phyloP scores from a whole-genome alignment of 1,140 invertebrate species.

The Hypsibius dujardini region DNA sequence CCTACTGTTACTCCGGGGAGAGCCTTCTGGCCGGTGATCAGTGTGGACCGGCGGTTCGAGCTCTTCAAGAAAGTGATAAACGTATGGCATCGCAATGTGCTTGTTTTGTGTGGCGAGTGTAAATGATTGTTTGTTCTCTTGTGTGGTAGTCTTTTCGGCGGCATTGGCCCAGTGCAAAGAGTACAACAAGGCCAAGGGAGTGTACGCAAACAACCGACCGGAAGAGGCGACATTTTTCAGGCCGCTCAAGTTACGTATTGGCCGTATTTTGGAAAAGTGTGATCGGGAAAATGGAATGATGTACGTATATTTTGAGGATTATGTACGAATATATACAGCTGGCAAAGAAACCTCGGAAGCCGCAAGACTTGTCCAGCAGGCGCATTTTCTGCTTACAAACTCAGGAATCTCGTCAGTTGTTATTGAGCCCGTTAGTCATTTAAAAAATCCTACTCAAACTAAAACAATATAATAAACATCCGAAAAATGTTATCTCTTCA shows the following conservation, averaged over 20 bases:
- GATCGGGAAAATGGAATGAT: conserved; percentile 54
- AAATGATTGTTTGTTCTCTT: conserved; percentile 19
- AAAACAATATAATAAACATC: no score
- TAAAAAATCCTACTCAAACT: no score
- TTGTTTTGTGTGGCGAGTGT: conserved; percentile 16
- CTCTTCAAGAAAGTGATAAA: conserved; percentile 44
- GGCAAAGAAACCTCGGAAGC: no score
- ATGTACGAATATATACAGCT: neutral
- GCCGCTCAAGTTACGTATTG: conserved; percentile 42
- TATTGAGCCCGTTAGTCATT: no score
- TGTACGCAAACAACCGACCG: conserved; percentile 41
- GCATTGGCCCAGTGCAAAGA: conserved; percentile 41
- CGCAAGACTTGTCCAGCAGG: no score
- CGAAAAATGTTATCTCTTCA: no score
- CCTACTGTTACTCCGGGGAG: conserved; percentile 48
- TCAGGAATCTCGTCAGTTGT: no score
- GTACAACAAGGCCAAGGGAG: conserved; percentile 44
- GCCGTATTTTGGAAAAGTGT: conserved; percentile 49
- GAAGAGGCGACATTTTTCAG: conserved; percentile 49
- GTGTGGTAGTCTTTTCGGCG: conserved; percentile 36
- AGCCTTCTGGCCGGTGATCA: conserved; percentile 47
- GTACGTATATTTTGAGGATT: conserved; percentile 33
- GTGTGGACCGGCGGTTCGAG: conserved; percentile 49
- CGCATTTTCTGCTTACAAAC: no score
- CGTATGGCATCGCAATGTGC: conserved; percentile 29